Percentiles rank a stretch among this genome's conserved stretches.
phyloP scores from a whole-genome alignment of 2,888 invertebrate species.

The Smittia sp. region DNA sequence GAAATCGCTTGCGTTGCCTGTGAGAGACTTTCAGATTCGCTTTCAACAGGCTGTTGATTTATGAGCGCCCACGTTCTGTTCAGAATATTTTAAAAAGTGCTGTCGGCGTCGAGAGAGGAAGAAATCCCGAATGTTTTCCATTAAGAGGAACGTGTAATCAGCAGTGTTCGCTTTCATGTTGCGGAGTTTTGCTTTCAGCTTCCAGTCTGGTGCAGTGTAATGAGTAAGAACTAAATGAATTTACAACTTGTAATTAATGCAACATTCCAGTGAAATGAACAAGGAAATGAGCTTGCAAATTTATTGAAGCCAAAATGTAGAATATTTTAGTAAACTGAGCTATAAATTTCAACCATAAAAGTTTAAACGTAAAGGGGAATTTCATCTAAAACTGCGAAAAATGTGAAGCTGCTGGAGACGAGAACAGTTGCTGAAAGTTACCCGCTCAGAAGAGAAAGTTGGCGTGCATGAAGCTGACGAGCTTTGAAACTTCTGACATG shows the following conservation, averaged over 20 bases:
- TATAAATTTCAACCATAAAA: too few relatives aligned
- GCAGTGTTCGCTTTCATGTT: not conserved
- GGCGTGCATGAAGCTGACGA: not conserved
- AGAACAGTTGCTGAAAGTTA: too few relatives aligned
- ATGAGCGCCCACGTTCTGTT: not conserved
- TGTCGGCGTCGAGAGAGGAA: too few relatives aligned
- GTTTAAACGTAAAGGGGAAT: too few relatives aligned
- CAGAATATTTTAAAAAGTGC: not conserved
- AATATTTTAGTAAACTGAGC: constrained; percentile 1
- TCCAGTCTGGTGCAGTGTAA: not conserved
- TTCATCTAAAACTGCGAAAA: too few relatives aligned
- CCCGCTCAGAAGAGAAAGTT: too few relatives aligned
- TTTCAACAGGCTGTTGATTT: constrained; percentile 6
- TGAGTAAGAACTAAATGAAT: not conserved
- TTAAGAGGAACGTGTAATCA: not conserved
- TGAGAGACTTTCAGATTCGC: not conserved
- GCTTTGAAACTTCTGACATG: not conserved
- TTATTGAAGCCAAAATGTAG: not conserved
- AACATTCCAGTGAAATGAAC: constrained; percentile 14
- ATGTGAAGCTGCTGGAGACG: too few relatives aligned
- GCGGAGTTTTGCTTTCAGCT: not conserved
- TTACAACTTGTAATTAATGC: constrained; percentile 10
- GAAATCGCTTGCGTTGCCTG: not conserved
- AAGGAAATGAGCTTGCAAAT: not conserved
- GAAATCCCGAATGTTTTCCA: not conserved